Percentiles rank a stretch among this genome's conserved stretches.
phyloP scores from a whole-genome alignment of 2,113 vertebrate species.

The Spea multiplicata region DNA sequence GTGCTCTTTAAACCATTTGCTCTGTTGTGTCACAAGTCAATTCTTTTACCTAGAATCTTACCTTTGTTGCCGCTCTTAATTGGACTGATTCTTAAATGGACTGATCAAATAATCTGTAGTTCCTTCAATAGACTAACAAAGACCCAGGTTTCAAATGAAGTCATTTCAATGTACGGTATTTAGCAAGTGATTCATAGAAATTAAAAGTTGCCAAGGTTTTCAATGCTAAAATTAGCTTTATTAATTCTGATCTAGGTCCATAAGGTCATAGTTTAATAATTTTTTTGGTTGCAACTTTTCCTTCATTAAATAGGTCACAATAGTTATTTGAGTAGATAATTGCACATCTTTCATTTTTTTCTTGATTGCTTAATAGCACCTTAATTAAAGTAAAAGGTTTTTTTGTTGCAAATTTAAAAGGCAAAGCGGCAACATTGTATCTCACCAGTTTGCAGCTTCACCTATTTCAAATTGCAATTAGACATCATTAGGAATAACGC shows the following conservation, averaged over 20 bases:
- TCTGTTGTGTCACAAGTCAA: no score
- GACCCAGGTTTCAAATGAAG: no score
- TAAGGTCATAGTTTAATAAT: slow-evolving; percentile 20
- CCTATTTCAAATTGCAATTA: background rate
- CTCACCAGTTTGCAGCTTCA: background rate
- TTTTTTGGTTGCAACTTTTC: background rate
- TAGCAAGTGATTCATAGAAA: background rate
- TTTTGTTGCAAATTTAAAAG: background rate
- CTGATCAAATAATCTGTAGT: no score
- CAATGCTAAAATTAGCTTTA: slow-evolving; percentile 24
- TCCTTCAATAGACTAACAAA: no score
- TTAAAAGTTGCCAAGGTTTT: background rate
- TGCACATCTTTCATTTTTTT: slow-evolving; percentile 34
- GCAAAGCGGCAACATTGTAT: background rate
- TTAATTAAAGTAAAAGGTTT: slow-evolving; percentile 32
- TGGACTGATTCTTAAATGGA: no score
- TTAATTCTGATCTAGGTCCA: slow-evolving; percentile 8
- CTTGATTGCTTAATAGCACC: slow-evolving; percentile 24
- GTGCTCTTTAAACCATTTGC: no score
- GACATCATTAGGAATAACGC: background rate
- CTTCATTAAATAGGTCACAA: slow-evolving; percentile 34
- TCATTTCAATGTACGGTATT: background rate
- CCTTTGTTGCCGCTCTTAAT: no score
- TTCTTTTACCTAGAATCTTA: no score
- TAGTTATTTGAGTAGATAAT: slow-evolving; percentile 35